phyloP scores from a whole-genome alignment of 2,797 vertebrate species.

The Pangasius mekongensis region DNA sequence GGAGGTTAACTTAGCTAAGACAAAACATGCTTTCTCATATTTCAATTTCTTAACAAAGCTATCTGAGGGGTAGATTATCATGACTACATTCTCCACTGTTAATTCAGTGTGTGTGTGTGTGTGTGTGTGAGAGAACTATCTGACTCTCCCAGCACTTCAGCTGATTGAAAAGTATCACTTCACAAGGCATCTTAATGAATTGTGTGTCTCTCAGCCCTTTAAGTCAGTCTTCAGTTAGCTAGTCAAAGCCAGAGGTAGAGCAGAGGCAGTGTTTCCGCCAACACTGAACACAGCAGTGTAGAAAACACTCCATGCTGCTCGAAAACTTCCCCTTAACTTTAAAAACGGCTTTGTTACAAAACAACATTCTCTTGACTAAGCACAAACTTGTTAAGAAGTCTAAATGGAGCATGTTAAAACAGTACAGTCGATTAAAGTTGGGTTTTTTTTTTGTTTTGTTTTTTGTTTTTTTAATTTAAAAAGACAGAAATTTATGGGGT shows the following conservation, averaged over 20 bases:
- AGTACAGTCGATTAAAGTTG: not conserved
- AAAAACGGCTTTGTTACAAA: not conserved
- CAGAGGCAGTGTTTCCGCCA: not conserved
- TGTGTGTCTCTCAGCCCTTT: not conserved
- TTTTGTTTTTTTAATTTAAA: no score
- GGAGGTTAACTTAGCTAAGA: conserved; percentile 3
- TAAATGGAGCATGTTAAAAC: not conserved
- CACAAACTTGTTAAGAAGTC: not conserved
- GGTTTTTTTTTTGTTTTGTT: not conserved
- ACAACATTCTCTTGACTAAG: not conserved
- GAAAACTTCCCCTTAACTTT: conserved; percentile 52
- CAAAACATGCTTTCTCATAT: not conserved
- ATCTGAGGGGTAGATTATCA: not conserved
- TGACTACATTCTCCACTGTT: not conserved
- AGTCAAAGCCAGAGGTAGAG: not conserved
- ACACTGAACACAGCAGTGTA: not conserved
- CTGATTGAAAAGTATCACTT: conserved; percentile 36
- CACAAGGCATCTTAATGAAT: conserved; percentile 21
- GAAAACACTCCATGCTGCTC: conserved; percentile 8
- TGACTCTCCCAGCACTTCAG: not conserved
- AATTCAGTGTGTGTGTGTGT: not conserved
- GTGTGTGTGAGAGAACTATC: not conserved
- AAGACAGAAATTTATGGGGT: conserved; percentile 46
- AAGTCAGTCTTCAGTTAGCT: not conserved
- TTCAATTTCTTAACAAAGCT: conserved; percentile 1